Evolutionary conservation across 2,888 invertebrate genomes (phyloP).

Genomic region (Xylocampa areola): DNA sequence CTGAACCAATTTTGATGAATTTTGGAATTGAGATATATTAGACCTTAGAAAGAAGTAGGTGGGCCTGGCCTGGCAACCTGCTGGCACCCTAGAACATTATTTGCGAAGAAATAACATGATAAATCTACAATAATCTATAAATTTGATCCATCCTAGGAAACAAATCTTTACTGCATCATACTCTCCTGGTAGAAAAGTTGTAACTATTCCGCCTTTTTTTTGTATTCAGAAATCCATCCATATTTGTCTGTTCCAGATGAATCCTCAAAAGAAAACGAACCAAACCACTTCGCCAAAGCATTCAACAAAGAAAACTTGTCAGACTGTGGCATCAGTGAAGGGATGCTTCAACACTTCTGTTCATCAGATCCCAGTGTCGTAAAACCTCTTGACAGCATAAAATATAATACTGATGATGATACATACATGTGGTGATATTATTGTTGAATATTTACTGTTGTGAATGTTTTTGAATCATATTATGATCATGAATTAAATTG

Average conservation of each 20-base stretch:
- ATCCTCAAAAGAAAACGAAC: slow-evolving; percentile 83
- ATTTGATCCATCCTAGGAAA: too few relatives aligned
- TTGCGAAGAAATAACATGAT: too few relatives aligned
- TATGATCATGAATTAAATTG: slow-evolving; percentile 67
- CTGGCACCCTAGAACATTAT: too few relatives aligned
- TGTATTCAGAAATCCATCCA: background rate
- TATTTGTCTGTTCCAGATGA: slow-evolving; percentile 78
- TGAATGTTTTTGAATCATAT: slow-evolving; percentile 44
- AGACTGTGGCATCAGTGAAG: slow-evolving; percentile 94
- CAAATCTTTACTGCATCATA: too few relatives aligned
- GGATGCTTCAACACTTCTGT: slow-evolving; percentile 92
- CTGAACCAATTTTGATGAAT: too few relatives aligned
- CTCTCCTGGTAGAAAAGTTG: background rate
- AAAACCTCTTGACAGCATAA: slow-evolving; percentile 91
- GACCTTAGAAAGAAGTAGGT: too few relatives aligned
- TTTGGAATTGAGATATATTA: too few relatives aligned
- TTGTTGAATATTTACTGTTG: slow-evolving; percentile 35
- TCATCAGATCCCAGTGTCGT: slow-evolving; percentile 88
- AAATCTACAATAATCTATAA: too few relatives aligned
- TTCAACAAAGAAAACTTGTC: slow-evolving; percentile 96
- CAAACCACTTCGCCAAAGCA: slow-evolving; percentile 89
- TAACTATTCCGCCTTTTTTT: background rate
- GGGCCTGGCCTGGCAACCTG: too few relatives aligned
- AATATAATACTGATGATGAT: slow-evolving; percentile 90
- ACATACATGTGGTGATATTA: slow-evolving; percentile 88